Base-by-base conservation (phyloP, 2,888 invertebrate species). In the Melanophora roralis region DNA sequence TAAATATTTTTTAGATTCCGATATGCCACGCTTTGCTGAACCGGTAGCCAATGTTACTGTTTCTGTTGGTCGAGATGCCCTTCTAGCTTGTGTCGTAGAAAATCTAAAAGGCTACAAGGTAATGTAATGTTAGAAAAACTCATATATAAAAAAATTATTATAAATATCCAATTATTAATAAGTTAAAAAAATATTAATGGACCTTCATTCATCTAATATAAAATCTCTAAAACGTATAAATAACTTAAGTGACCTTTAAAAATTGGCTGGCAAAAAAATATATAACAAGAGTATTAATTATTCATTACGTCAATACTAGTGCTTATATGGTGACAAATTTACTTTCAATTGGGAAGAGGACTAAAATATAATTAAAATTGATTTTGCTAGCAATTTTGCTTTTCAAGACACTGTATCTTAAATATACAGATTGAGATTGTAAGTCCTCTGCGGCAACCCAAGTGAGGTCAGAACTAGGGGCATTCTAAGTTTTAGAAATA, bases 21-120 rank as follows among this genome's bases (percentile, higher is more conserved):
- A 87, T 73, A 87, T 95, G 89, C 97, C 97, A 75, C 93, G 94
- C 85, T 97, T 97, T 89, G 95, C 96, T 82, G 97, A 96, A 88
- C 94, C 95, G 62, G 96, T 97, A 85, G 94, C 95, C 62, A 97
- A 97, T 91, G 96, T 97, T 83, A 97, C 97, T 21, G 96, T 96
- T 83, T 95, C 96, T 49, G 93, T 95, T 65, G 97, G 97, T 32
- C 92, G 95, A 60, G 96, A 97, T 90, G 97, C 96, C 21, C 91
- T 96, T 32, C 92, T 97, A 81, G 95, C 96, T 72, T 97, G 97
- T 89, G 95, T 96, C 84, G 96, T 97, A 73, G 96, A 97, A 90
- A 96, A 97, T 91, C 92, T 97, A 79, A 93, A 94, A 86, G 93
- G 93, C 83, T 97, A 94, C 89, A 96, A 96, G 94, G 97, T 96